Evolutionary conservation across 2,113 vertebrate genomes (phyloP).

Genomic region (Serilophus lunatus): DNA sequence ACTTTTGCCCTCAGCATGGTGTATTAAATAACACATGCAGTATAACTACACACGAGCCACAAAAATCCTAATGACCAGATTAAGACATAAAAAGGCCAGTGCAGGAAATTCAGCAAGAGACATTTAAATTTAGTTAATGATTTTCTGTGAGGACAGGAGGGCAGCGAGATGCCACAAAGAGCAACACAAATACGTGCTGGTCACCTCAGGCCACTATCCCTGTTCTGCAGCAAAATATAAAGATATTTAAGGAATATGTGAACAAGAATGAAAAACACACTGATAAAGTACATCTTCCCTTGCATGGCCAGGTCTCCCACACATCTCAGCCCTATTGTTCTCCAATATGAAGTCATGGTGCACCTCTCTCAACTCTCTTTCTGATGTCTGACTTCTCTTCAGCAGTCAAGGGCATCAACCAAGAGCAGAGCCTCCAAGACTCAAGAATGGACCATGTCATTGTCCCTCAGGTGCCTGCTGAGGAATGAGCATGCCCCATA

Average conservation of each 20-base stretch:
- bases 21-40: background rate
- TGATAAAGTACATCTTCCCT: background rate
- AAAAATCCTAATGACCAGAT: background rate
- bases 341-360: background rate
- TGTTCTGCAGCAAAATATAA: background rate
- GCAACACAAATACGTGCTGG: background rate
- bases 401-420: background rate
- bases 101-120: background rate
- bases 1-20: background rate
- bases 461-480: background rate
- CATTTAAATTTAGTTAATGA: background rate
- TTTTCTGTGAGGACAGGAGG: background rate
- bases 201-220: rapidly evolving
- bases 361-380: background rate
- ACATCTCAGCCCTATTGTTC: background rate
- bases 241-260: background rate
- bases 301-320: background rate
- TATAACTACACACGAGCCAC: background rate
- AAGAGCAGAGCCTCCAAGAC: background rate
- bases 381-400: background rate
- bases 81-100: background rate
- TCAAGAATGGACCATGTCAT: rapidly evolving
- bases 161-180: background rate
- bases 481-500: rapidly evolving
- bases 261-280: background rate